Base-by-base conservation (phyloP, 2,888 invertebrate genomes). In the Cryptus armator region DNA sequence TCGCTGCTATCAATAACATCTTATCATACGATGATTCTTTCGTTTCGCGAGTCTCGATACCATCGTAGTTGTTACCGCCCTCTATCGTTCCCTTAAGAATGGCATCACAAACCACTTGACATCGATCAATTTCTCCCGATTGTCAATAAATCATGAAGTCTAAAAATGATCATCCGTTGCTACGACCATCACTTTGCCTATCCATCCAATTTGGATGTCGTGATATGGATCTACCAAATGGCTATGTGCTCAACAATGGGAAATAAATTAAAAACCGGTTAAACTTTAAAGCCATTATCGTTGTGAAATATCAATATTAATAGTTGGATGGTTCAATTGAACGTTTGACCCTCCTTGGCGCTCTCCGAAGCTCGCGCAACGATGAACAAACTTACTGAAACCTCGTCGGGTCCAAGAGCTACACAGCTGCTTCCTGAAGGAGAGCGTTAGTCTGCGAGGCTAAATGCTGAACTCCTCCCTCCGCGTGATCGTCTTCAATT, bases 271-370 rank as follows among this genome's bases (percentile, higher is more conserved):
- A 68, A 16, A 19, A 10, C 24, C 10, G 48, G 43, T 14, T 14
- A 67, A 14, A 37, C 66, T 29, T 76, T 59, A n/a, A 67, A 59
- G 78, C 78, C 67, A 68, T 68, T 78, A 68, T 68, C 72, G 66
- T 79, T 74, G 80, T 59, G 70, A 76, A 83, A 84, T 83, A 86
- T 81, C 79, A 86, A 86, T 83, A 84, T 83, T 72, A 81, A 84
- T 70, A 81, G 66, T 80, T 59, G 68, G 51, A 19, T 86, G 83
- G 92, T 91, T 93, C 91, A 93, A 93, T 91, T 92, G 92, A 89
- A 46, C 89, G 88, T 87, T 93, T 92, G 91, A 92, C 92, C 91
- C 75, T 83, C 83, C 78, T 46, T 87, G 86, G 85, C 81, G 88
- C 5, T 7, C 37, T 87, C 86, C 88, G 83, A 83, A 86, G 87